phyloP scores from a whole-genome alignment of 1,140 invertebrate genomes.

The Eubasilissa regina region DNA sequence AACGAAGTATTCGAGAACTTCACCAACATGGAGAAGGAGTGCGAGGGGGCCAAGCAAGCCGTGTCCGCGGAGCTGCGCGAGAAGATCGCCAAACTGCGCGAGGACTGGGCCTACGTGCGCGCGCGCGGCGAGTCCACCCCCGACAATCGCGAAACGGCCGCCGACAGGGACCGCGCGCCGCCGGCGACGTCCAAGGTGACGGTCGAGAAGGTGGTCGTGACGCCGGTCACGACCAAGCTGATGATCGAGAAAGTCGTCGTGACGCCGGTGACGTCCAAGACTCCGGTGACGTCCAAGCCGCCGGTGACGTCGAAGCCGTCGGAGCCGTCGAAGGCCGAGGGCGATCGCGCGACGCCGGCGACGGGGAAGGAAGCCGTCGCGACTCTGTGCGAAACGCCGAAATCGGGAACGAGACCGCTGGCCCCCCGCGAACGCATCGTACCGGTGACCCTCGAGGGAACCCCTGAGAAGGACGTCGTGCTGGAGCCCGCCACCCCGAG shows the following conservation, averaged over 20 bases:
- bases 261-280: background rate
- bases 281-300: background rate
- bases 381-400: constrained; percentile 9
- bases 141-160: constrained; percentile 44
- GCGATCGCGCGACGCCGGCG: no score
- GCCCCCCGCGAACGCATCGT: constrained; percentile 24
- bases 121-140: constrained; percentile 44
- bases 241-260: constrained; percentile 13
- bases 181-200: constrained; percentile 1
- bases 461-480: background rate
- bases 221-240: constrained; percentile 27
- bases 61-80: constrained; percentile 76
- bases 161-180: no score
- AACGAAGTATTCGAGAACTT: constrained; percentile 80
- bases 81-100: constrained; percentile 74
- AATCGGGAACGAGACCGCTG: background rate
- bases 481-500: background rate
- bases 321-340: no score
- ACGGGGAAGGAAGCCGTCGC: background rate
- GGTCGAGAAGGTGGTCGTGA: constrained; percentile 2
- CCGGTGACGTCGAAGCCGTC: no score
- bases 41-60: constrained; percentile 74
- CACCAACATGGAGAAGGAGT: constrained; percentile 75
- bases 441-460: constrained; percentile 29
- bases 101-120: constrained; percentile 72